These are phyloP conservation scores for Tetraodon nigroviridis DNA, from an alignment of 2,113 vertebrate genomes.

Conservation along the genomic window DNA sequence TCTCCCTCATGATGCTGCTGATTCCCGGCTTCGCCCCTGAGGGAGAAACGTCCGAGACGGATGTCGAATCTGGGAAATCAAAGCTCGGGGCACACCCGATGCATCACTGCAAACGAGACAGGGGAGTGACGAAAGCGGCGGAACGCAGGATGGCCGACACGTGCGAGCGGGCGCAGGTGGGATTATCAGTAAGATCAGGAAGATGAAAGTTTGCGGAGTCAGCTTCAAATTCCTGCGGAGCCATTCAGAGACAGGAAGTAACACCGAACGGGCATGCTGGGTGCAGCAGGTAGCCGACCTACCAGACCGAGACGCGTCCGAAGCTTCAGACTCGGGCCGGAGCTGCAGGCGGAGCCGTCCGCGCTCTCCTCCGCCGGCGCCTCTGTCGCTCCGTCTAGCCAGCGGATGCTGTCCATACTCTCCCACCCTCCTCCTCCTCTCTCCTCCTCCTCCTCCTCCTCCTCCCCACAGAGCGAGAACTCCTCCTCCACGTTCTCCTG, in stretches of 20 bases:
- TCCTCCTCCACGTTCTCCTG: constrained; percentile 68
- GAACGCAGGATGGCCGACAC: neutral
- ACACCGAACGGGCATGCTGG: neutral
- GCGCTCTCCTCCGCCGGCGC: constrained; percentile 31
- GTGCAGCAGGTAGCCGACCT: constrained; percentile 40
- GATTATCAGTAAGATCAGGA: too few species aligned
- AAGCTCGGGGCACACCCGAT: neutral
- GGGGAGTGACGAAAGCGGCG: constrained; percentile 1
- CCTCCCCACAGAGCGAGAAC: constrained; percentile 41
- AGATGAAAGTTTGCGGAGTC: constrained; percentile 34
- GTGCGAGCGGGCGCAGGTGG: neutral
- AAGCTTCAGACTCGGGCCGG: constrained; percentile 16
- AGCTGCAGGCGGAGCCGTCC: constrained; percentile 32
- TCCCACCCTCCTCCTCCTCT: constrained; percentile 32
- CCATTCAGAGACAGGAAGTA: too few species aligned
- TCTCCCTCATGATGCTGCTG: neutral
- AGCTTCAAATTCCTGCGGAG: too few species aligned
- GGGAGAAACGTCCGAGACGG: neutral
- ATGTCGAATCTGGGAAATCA: neutral
- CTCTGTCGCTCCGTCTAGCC: constrained; percentile 42
- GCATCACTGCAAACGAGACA: neutral
- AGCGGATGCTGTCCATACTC: constrained; percentile 31
- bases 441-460: constrained; percentile 2
- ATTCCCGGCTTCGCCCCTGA: neutral
- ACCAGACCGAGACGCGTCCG: constrained; percentile 42